These are phyloP conservation scores for Nibea albiflora DNA, from an alignment of 2,113 vertebrate species.

Conservation along the genomic window DNA sequence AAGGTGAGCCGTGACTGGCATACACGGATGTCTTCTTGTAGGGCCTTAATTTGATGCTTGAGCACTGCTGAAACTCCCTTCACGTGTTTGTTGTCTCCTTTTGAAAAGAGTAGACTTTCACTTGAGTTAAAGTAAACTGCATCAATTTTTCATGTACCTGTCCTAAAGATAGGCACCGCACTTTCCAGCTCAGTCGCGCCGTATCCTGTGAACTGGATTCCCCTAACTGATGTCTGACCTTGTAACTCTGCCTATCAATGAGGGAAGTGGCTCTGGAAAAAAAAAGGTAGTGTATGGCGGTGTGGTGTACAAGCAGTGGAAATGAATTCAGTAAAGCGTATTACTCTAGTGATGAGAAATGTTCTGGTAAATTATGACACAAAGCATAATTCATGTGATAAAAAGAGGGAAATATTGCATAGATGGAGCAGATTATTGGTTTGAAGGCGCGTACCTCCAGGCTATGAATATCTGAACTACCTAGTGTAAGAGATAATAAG, in stretches of 20 bases:
- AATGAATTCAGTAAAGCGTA: slow-evolving; percentile 54
- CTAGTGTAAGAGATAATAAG: slow-evolving; percentile 80
- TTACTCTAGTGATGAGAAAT: slow-evolving; percentile 71
- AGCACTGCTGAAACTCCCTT: slow-evolving; percentile 57
- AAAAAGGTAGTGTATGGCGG: slow-evolving; percentile 15
- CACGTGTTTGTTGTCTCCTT: slow-evolving; percentile 63
- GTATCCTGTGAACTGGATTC: slow-evolving; percentile 25
- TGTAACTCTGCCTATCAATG: slow-evolving; percentile 54
- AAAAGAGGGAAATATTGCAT: slow-evolving; percentile 76
- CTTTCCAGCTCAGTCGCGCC: slow-evolving; percentile 21
- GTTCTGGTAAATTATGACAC: slow-evolving; percentile 76
- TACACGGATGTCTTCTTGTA: slow-evolving; percentile 68
- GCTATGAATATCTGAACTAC: slow-evolving; percentile 80
- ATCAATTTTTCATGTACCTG: slow-evolving; percentile 74
- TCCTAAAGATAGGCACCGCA: slow-evolving; percentile 59
- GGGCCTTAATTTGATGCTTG: slow-evolving; percentile 77
- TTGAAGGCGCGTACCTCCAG: slow-evolving; percentile 65
- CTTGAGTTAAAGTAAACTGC: slow-evolving; percentile 69
- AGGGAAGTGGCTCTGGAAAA: slow-evolving; percentile 14
- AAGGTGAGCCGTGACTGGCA: slow-evolving; percentile 72
- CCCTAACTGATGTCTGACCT: slow-evolving; percentile 50
- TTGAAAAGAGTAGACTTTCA: slow-evolving; percentile 66
- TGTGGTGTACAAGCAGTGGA: slow-evolving; percentile 48
- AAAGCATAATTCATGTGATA: slow-evolving; percentile 79
- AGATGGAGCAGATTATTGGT: slow-evolving; percentile 78